Conservation (phyloP, 2,888 invertebrate species). For the Eupithecia vulgata region DNA sequence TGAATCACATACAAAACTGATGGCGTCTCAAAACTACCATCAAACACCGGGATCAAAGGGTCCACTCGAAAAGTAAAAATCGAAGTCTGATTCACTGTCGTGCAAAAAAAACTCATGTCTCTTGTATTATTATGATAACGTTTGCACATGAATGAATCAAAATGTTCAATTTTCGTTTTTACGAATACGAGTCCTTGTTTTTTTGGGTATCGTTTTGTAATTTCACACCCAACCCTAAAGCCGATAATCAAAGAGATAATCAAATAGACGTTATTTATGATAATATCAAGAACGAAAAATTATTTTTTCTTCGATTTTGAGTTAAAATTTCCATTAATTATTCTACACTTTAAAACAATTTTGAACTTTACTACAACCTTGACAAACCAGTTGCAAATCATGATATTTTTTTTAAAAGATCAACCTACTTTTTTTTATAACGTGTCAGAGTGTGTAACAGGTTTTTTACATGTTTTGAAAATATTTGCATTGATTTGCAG, state of each 20-base stretch:
- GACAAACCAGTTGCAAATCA: background rate
- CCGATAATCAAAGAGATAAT: background rate
- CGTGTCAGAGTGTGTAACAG: background rate
- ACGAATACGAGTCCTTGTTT: background rate
- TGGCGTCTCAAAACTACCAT: background rate
- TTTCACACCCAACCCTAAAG: background rate
- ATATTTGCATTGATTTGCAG: background rate
- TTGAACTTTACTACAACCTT: background rate
- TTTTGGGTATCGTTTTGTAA: background rate
- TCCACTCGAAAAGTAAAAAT: too few relatives aligned
- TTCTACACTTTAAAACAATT: background rate
- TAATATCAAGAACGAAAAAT: background rate
- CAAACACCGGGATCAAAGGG: too few relatives aligned
- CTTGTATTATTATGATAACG: background rate
- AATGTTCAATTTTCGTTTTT: too few relatives aligned
- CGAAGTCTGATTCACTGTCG: too few relatives aligned
- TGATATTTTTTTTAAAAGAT: background rate
- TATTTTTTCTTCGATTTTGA: background rate
- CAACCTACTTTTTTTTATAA: background rate
- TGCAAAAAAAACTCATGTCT: too few relatives aligned
- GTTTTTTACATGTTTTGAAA: background rate
- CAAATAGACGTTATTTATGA: background rate
- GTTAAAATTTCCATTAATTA: background rate
- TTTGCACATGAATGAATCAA: too few relatives aligned
- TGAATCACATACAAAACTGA: background rate